Percentiles rank a stretch among this genome's conserved stretches.
Conservation (phyloP, 1,140 invertebrate genomes). For the Drosophila punjabiensis region DNA sequence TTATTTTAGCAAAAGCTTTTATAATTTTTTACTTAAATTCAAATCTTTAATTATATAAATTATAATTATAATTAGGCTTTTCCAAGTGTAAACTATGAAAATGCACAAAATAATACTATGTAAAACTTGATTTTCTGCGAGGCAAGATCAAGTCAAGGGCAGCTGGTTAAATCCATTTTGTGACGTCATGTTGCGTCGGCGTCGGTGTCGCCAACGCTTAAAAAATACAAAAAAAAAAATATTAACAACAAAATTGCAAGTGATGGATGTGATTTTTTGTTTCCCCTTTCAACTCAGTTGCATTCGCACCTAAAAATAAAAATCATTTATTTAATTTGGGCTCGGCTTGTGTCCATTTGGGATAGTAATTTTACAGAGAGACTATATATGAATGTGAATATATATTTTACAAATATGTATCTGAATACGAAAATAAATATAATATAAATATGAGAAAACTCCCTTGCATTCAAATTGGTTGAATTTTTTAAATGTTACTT, state of each 20-base stretch:
- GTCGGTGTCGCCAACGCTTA: conserved; percentile 25
- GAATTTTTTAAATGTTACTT: background rate
- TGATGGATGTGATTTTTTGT: conserved; percentile 24
- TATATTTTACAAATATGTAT: background rate
- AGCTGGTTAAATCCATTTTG: conserved; percentile 19
- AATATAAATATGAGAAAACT: background rate
- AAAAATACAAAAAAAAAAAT: conserved; percentile 4
- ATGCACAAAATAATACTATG: conserved; percentile 1
- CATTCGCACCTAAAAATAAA: conserved; percentile 28
- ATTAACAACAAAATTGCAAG: conserved; percentile 22
- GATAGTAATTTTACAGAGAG: background rate
- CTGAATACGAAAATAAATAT: background rate
- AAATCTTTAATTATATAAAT: background rate
- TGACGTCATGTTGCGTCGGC: conserved; percentile 38
- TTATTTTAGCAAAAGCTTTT: background rate
- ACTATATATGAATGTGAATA: background rate
- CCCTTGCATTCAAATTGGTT: background rate
- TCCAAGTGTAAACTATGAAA: background rate
- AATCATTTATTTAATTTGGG: conserved; percentile 26
- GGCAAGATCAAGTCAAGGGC: conserved; percentile 18
- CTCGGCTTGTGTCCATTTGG: conserved; percentile 18
- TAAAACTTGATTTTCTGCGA: conserved; percentile 21
- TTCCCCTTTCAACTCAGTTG: background rate
- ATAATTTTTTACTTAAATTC: background rate
- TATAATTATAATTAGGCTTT: background rate